phyloP scores from a whole-genome alignment of 2,113 vertebrate genomes.

The Dicerorhinus sumatrensis region DNA sequence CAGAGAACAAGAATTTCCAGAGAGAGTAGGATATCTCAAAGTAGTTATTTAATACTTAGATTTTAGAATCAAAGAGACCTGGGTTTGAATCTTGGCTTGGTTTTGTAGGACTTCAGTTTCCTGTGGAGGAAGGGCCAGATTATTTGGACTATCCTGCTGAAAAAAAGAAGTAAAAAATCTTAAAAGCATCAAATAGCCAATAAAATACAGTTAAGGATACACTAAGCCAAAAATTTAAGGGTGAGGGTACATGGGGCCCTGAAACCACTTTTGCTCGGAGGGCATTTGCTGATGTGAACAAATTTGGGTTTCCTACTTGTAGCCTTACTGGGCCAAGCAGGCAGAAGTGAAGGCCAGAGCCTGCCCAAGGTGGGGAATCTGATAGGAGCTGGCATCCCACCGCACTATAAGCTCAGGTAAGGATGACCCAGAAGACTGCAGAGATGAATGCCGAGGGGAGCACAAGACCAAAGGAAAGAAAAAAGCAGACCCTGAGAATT shows the following conservation, averaged over 20 bases:
- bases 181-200: not conserved
- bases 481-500: not conserved
- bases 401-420: not conserved
- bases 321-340: not conserved
- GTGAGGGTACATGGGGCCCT: not conserved
- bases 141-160: not conserved
- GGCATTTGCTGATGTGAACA: not conserved
- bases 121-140: not conserved
- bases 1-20: conserved; percentile 20
- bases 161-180: not conserved
- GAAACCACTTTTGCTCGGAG: not conserved
- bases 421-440: not conserved
- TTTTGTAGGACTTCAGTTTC: conserved; percentile 19
- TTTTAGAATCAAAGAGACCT: conserved; percentile 17
- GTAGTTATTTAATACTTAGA: not conserved
- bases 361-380: not conserved
- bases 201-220: not conserved
- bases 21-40: not conserved
- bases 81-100: not conserved
- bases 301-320: not conserved
- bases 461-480: not conserved
- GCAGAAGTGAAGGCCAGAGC: not conserved
- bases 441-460: not conserved
- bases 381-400: not conserved
- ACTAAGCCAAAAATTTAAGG: not conserved